These are phyloP conservation scores for Itoplectis maculator DNA, from an alignment of 2,888 invertebrate genomes.

Conservation along the genomic window DNA sequence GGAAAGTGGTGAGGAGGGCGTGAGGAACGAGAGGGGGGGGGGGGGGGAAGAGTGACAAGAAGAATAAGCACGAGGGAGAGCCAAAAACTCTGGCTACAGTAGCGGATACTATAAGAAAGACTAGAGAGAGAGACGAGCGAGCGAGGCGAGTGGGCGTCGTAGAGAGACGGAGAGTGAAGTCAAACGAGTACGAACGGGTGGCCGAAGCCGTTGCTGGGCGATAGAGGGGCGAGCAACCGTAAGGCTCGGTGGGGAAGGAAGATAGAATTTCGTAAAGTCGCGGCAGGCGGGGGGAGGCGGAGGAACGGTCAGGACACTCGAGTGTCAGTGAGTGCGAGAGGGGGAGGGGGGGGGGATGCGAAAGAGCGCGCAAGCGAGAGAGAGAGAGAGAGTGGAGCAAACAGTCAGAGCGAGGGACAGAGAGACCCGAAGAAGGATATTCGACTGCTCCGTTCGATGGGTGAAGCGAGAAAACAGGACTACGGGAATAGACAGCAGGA, in stretches of 20 bases:
- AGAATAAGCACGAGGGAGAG: constrained; percentile 31
- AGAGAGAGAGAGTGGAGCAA: constrained; percentile 21
- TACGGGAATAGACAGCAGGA: constrained; percentile 23
- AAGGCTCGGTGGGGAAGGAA: constrained; percentile 15
- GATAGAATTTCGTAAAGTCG: neutral
- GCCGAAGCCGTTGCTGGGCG: constrained; percentile 57
- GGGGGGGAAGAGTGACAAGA: neutral
- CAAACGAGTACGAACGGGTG: constrained; percentile 53
- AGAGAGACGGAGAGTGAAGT: constrained; percentile 12
- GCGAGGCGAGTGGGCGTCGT: constrained; percentile 23
- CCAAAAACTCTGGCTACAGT: neutral
- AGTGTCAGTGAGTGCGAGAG: constrained; percentile 19
- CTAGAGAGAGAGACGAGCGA: neutral
- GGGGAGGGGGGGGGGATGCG: constrained; percentile 27
- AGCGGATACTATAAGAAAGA: neutral
- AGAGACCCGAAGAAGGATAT: constrained; percentile 19
- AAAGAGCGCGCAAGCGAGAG: neutral
- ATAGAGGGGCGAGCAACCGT: constrained; percentile 58
- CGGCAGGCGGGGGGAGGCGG: too few relatives aligned
- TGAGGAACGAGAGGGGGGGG: neutral
- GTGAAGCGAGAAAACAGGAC: constrained; percentile 37
- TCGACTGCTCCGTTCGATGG: constrained; percentile 25
- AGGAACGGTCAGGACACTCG: neutral
- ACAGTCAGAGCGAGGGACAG: neutral
- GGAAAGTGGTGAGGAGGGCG: neutral